Evolutionary conservation across 2,797 vertebrate genomes (phyloP), one percentile per base, ranked within the genome.

Genomic region (Smutsia temminckii): DNA sequence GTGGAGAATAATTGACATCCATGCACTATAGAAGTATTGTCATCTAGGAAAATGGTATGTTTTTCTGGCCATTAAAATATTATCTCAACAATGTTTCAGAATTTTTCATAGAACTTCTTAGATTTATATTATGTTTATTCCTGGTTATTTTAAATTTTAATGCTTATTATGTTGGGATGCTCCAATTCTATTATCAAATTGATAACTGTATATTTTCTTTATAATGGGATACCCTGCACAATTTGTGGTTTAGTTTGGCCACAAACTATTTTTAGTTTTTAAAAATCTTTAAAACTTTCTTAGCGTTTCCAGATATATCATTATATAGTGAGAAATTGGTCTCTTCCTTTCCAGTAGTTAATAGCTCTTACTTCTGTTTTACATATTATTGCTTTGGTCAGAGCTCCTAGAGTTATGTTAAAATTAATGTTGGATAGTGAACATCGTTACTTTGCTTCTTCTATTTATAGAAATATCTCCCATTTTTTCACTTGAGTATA

Each of bases 311-410:
- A 89, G n/a, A 8, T 80, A 79, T 66, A 9, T 5, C 55, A 72
- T 32, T 11, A 46, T 77, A 64, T 9, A 49, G 16, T 55, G 32
- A 74, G 72, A 57, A 72, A 95, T 34, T 71, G 34, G n/a, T 79
- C 12, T 84, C 18, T 21, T 84, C 25, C 37, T 89, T 78, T 85
- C 40, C 23, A 61, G 53, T 89, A 78, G 29, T 57, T 64, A 59
- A 46, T 11, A 89, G 34, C 7, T 92, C 23, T 92, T 77, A 83
- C 59, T 87, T 92, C 25, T 66, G 34, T 88, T 77, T 88, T 88
- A 68, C 11, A 10, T 89, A 69, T 42, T 84, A 61, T 61, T 69
- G 32, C 46, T 32, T 89, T 72, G 6, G 37, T 89, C 49, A 80
- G 25, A 89, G 18, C 10, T 89, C 57, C 46, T 89, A 27, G n/a